phyloP scores from a whole-genome alignment of 1,140 invertebrate species.

The Bradysia coprophila region DNA sequence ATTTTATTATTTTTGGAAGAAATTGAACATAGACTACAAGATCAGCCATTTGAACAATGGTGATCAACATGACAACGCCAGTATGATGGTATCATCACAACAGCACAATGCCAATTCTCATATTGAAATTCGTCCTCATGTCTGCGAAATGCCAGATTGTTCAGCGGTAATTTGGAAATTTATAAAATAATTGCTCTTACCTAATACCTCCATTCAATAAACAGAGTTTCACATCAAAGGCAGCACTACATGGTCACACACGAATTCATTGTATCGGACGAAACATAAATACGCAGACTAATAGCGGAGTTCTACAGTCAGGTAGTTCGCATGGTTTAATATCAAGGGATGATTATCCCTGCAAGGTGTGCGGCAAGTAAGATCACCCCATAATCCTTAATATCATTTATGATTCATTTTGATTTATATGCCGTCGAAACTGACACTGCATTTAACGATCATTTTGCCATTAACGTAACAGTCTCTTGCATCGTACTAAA shows the following conservation, averaged over 20 bases:
- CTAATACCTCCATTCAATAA: neutral
- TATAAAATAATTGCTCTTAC: conserved; percentile 4
- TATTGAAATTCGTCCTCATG: conserved; percentile 27
- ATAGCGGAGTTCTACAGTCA: conserved; percentile 1
- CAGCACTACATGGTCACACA: conserved; percentile 57
- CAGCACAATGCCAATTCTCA: neutral
- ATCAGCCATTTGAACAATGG: conserved; percentile 15
- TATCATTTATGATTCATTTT: neutral
- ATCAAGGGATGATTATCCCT: conserved; percentile 51
- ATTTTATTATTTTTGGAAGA: conserved; percentile 99
- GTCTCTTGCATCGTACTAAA: too few species aligned
- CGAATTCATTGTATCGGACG: conserved; percentile 37
- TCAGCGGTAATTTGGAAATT: conserved; percentile 35
- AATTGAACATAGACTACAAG: conserved; percentile 70
- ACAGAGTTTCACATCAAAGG: conserved; percentile 61
- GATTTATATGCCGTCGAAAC: neutral
- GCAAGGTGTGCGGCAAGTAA: conserved; percentile 97
- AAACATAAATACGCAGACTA: conserved; percentile 6
- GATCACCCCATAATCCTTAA: conserved; percentile 33
- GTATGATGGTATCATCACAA: neutral
- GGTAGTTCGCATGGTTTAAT: conserved; percentile 6
- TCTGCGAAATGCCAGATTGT: conserved; percentile 45
- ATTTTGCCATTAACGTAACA: too few species aligned
- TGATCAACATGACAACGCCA: neutral
- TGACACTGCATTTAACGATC: too few species aligned